A percentile compares a stretch with the other conserved stretches of the same genome.
Evolutionary conservation across 2,797 vertebrate genomes (phyloP).

Genomic region (Poecilia picta): DNA sequence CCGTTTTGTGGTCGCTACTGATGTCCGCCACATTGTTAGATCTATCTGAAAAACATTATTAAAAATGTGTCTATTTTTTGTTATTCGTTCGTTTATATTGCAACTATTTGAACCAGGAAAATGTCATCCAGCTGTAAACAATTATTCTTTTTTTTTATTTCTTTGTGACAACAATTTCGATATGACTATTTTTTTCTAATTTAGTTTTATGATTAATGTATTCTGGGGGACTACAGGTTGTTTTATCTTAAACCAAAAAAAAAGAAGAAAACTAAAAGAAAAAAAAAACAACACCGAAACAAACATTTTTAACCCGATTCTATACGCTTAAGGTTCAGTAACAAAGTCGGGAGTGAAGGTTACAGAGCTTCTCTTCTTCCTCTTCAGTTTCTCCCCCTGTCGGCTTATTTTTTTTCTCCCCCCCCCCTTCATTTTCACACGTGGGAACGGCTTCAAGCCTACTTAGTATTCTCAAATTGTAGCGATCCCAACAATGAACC

Average conservation of each 20-base stretch:
- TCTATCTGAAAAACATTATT: not conserved
- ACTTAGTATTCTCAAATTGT: conserved; percentile 79
- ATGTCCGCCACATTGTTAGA: not conserved
- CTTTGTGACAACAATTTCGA: conserved; percentile 22
- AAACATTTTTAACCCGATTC: conserved; percentile 8
- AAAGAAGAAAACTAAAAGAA: not conserved
- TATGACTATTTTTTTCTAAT: not conserved
- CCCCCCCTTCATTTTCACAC: conserved; percentile 59
- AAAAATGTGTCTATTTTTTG: not conserved
- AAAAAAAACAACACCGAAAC: not conserved
- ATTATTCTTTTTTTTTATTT: not conserved
- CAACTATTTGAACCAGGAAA: not conserved
- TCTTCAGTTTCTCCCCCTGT: conserved; percentile 58
- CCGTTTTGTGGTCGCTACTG: too few relatives aligned
- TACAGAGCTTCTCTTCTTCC: conserved; percentile 56
- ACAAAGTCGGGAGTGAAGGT: conserved; percentile 48
- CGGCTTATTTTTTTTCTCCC: conserved; percentile 53
- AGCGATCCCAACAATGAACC: conserved; percentile 75
- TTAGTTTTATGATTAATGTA: conserved; percentile 2
- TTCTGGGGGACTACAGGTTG: not conserved
- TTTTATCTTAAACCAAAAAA: conserved; percentile 10
- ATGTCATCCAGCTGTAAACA: not conserved
- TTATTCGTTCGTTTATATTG: not conserved
- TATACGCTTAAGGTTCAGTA: conserved; percentile 23
- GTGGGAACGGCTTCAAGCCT: conserved; percentile 78